Base-by-base conservation (phyloP, 2,797 vertebrate genomes). In the Onychomys arenicola region DNA sequence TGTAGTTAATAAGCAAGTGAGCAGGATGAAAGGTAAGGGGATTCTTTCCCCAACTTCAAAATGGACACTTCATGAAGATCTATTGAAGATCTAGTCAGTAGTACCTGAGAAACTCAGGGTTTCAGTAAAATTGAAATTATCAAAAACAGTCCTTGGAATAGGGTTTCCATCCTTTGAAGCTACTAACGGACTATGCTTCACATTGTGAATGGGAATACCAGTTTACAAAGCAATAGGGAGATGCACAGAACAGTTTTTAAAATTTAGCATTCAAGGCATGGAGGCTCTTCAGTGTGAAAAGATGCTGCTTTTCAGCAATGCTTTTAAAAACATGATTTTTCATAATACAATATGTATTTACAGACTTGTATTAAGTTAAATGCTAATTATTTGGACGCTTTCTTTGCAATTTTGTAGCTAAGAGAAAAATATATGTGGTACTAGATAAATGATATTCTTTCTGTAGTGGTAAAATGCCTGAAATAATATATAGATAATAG, bases 371-470 rank as follows among this genome's bases (percentile, higher is more conserved):
- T 77, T 93, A 40, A 19, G 27, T 23, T 94, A 83, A 93, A 57
- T 88, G 9, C 65, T 92, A 88, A 95, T 21, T 88, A 85, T 91
- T 93, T 78, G 80, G 57, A 91, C 81, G 4, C 21, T 88, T 93
- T 59, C 17, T 85, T 89, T 95, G 25, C 21, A 94, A 71, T 87
- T 82, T 71, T 46, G 19, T 52, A 67, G 23, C 21, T 63, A 89
- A 84, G 10, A 73, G 8, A 73, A 37, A 55, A 69, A 69, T 55
- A 57, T 43, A 40, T 69, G 46, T 63, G 49, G 1, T 40, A 75
- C 5, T 80, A 34, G 49, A 87, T 67, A 49, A 65, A 59, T 92
- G 43, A 94, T 92, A 13, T 49, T 90, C 17, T 82, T 94, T 78
- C 75, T 77, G 63, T 27, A 90, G 57, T 84, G 59, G 14, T 90